Base-by-base conservation (phyloP, 2,113 vertebrate species). In the Rhinoderma darwinii region DNA sequence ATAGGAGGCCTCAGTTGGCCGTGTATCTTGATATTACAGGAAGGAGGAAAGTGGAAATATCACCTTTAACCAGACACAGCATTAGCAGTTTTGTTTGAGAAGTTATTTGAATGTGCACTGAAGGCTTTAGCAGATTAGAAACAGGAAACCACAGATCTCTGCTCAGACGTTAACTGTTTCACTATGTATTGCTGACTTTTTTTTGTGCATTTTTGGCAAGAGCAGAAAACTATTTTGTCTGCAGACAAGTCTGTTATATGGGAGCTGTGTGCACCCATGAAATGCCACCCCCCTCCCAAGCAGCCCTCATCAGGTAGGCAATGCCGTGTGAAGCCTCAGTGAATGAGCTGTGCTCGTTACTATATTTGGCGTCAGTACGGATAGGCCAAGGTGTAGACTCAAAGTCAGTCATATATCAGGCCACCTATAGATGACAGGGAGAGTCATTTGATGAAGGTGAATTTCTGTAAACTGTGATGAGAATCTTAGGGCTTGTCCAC, bases 41-140 rank as follows among this genome's bases (percentile, higher is more conserved):
- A 80, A 59, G 35, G 1, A 79, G 32, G 50, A 80, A 41, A 56
- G 35, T 35, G 25, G n/a, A 32, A 30, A 20, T 27, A 22, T 37
- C 15, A 1, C 30, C 22, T 7, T 51, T 22, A 41, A 61, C 0
- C 54, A 41, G 54, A 27, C 15, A 0, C 0, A 5, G 56, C 25
- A 22, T 25, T 14, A 41, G 78, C 54, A 56, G 54, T 15, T 80
- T 35, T 80, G 51, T 80, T 80, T 80, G 77, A 56, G 30, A 37
- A 80, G 54, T 61, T 61, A 59, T 79, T 39, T 56, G 32, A 25
- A 37, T 61, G 22, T 61, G 56, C 51, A 39, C 74, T 32, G 25
- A 61, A 59, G 56, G 37, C 32, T 59, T 61, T 5, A 41, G 12
- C 78, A 81, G 54, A 63, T 59, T 25, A 81, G 37, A 63, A 43